Base-by-base conservation (phyloP, 2,888 invertebrate species). In the Drosophila kambysellisi region DNA sequence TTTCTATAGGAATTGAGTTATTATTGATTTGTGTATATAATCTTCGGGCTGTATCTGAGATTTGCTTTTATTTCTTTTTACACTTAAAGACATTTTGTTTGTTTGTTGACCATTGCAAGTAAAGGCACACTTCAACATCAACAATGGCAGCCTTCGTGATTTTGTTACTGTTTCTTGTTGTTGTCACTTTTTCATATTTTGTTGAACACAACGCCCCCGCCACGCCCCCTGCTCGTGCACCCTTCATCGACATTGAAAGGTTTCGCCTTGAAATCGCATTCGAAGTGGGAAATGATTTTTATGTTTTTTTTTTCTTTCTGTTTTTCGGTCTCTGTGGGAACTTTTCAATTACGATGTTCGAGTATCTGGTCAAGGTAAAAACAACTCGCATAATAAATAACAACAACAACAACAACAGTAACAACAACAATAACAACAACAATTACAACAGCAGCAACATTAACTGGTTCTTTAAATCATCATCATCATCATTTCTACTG, bases 221-320 rank as follows among this genome's bases (percentile, higher is more conserved):
- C 59, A 67, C 58, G 32, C 62, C 74, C 74, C 56, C 62, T 57
- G 60, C 63, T 51, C 33, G 58, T 64, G 61, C 80, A 82, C 85
- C 86, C 88, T 85, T 80, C 69, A 69, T 51, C 64, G 85, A 64
- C 82, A 82, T 82, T 87, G 88, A 82, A 82, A 82, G 82, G 82
- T 84, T 84, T 82, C 84, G 83, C 83, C 83, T 83, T 83, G 83
- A 70, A 74, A 81, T 67, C 77, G 86, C 77, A 83, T 88, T 88
- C 83, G 88, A 83, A 83, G 74, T 70, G 88, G 86, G 83, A 83
- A 83, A 88, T 85, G 86, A 83, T 86, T 66, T 80, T 65, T 54
- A 52, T 74, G 59, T 29, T 51, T 61, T 72, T 77, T 39, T 64
- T 1, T 33, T 30, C 33, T 54, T 64, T 1, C 29, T 30, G 35